A percentile compares a stretch with the other conserved stretches of the same genome.
These are phyloP conservation scores for Dugesia japonica DNA, from an alignment of 2,888 invertebrate genomes.

Conservation along the genomic window DNA sequence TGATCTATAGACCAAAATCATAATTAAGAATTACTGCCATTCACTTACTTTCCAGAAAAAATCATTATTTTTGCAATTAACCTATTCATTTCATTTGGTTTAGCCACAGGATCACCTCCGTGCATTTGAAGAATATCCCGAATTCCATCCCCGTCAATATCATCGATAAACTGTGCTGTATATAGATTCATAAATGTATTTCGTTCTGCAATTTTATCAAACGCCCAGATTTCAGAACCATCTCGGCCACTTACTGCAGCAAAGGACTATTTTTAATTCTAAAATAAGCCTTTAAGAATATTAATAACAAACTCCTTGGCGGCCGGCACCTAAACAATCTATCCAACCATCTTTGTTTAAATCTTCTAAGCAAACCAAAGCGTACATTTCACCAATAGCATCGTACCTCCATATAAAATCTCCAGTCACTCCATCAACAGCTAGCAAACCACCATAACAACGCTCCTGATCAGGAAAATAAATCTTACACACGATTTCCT, in stretches of 20 bases:
- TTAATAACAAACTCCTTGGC: constrained; percentile 54
- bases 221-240: constrained; percentile 58
- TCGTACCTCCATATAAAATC: constrained; percentile 61
- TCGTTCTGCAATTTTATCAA: constrained; percentile 49
- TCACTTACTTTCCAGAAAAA: constrained; percentile 54
- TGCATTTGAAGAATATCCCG: constrained; percentile 50
- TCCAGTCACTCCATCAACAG: constrained; percentile 60
- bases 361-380: constrained; percentile 59
- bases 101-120: constrained; percentile 4
- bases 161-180: constrained; percentile 58
- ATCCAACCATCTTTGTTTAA: constrained; percentile 56
- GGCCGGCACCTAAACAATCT: constrained; percentile 62
- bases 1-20: no score
- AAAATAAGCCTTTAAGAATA: no score
- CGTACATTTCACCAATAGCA: constrained; percentile 59
- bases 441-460: constrained; percentile 62
- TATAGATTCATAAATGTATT: constrained; percentile 52
- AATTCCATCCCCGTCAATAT: constrained; percentile 55
- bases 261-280: constrained; percentile 45
- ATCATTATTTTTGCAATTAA: constrained; percentile 57
- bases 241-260: constrained; percentile 57
- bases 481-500: constrained; percentile 45
- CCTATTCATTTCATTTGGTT: constrained; percentile 38
- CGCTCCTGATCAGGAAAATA: constrained; percentile 55
- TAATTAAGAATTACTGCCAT: no score